These are phyloP conservation scores for Sandelia bainsii DNA, from an alignment of 2,797 vertebrate species.

Conservation along the genomic window DNA sequence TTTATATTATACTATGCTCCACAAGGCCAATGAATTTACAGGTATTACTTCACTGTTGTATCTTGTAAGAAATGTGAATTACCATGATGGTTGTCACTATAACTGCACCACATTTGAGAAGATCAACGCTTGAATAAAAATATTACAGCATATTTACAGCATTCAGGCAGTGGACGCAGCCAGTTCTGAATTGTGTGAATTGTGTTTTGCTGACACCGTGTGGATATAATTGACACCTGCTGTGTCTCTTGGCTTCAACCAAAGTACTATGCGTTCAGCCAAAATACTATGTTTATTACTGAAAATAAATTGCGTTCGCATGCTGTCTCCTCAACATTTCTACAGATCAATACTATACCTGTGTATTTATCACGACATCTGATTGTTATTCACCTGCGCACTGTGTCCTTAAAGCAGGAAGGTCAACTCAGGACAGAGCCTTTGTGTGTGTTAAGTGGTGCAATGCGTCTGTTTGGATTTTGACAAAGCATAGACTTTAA, in stretches of 20 bases:
- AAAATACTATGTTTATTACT: not conserved
- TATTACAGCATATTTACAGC: not conserved
- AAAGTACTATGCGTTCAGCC: not conserved
- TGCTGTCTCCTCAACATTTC: not conserved
- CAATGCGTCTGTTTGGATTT: conserved; percentile 29
- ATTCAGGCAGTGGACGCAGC: not conserved
- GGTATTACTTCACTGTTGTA: not conserved
- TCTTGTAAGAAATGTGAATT: not conserved
- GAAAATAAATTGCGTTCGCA: not conserved
- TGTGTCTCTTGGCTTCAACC: not conserved
- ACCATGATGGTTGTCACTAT: not conserved
- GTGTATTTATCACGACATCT: not conserved
- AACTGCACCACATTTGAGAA: not conserved
- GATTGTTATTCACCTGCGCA: not conserved
- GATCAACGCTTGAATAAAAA: not conserved
- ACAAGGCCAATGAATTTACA: not conserved
- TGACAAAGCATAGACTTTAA: not conserved
- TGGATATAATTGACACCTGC: conserved; percentile 51
- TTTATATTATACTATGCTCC: no score
- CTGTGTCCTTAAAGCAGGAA: not conserved
- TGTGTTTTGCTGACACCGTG: conserved; percentile 69
- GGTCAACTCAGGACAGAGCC: not conserved
- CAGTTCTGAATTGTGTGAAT: no score
- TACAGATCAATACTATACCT: not conserved
- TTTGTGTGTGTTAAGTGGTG: conserved; percentile 8